These are phyloP conservation scores for Lagocephalus sceleratus DNA, from an alignment of 2,797 vertebrate species.

Conservation along the genomic window DNA sequence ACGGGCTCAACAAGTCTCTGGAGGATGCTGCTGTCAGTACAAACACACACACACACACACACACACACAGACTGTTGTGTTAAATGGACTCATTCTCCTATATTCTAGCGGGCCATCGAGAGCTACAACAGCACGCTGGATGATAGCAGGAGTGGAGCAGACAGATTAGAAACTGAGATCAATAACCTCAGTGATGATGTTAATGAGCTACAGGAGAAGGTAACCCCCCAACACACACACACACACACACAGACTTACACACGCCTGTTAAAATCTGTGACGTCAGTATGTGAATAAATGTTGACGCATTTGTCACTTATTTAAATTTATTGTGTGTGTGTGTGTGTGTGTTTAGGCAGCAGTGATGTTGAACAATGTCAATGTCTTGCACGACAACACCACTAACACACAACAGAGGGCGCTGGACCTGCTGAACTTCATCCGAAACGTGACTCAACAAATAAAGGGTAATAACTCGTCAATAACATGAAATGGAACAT, in stretches of 20 bases:
- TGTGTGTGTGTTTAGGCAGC: slow-evolving; percentile 67
- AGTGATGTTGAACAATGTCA: slow-evolving; percentile 50
- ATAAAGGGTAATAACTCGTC: neutral
- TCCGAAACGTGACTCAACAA: slow-evolving; percentile 60
- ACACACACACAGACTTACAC: too few species aligned
- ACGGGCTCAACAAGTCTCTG: slow-evolving; percentile 77
- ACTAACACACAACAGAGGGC: slow-evolving; percentile 71
- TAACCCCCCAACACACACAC: slow-evolving; percentile 27
- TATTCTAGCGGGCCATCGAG: slow-evolving; percentile 67
- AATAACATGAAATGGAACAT: too few species aligned
- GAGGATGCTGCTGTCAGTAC: slow-evolving; percentile 64
- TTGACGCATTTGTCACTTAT: too few species aligned
- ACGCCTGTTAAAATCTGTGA: too few species aligned
- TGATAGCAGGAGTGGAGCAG: slow-evolving; percentile 62
- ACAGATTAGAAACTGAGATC: slow-evolving; percentile 80
- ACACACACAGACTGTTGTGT: slow-evolving; percentile 6
- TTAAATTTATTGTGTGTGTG: too few species aligned
- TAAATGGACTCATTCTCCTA: slow-evolving; percentile 20
- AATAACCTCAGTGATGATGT: slow-evolving; percentile 72
- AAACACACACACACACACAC: neutral
- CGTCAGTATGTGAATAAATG: too few species aligned
- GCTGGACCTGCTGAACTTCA: slow-evolving; percentile 70
- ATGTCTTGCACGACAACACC: slow-evolving; percentile 55
- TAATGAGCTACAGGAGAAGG: slow-evolving; percentile 78
- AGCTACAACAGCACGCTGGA: slow-evolving; percentile 74